Evolutionary conservation across 2,797 vertebrate genomes (phyloP), one percentile per base, ranked within the genome.

Genomic region (Anas bahamensis): DNA sequence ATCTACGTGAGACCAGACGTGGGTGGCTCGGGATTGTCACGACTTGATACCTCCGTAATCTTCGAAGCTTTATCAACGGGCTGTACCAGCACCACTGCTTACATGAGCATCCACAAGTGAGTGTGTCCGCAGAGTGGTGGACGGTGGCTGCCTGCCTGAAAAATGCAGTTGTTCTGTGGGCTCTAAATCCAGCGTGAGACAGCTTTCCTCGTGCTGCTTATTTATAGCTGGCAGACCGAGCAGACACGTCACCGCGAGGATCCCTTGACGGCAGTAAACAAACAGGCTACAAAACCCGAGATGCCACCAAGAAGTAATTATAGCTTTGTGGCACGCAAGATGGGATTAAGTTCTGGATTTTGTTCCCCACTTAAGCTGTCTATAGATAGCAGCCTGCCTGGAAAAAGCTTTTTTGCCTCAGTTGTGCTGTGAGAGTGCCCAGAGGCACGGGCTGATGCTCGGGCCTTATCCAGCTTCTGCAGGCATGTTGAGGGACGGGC

Each of bases 91-190:
- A 99, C 99, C 81, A 99, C 99, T 0, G 99, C 99, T 61, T 99
- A 99, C 75, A 98, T 99, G 73, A 99, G 99, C 94, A 99, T 99
- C 96, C 99, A 99, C 98, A 99, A 99, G 99, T 99, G 98, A 92
- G 98, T 96, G 65, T 37, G 41, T 37, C 61, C 31, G 74, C 13
- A 3, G 14, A 63, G 57, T 1, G 3, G 5, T 17, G 85, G 65
- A 1, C 44, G 53, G 35, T 21, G 80, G 23, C 52, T 17, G 81
- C 44, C 44, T 59, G 66, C 52, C 39, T 31, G 46, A 18, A 56
- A 56, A 52, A 3, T 31, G 23, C 23, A 12, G 24, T 29, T 65
- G 8, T 53, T 48, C 21, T 42, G 5, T 17, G 57, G 63, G 50
- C 74, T 82, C 44, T 57, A 17, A 60, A 61, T 77, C 57, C 91